phyloP scores from a whole-genome alignment of 2,113 vertebrate genomes.

The Dromiciops gliroides region DNA sequence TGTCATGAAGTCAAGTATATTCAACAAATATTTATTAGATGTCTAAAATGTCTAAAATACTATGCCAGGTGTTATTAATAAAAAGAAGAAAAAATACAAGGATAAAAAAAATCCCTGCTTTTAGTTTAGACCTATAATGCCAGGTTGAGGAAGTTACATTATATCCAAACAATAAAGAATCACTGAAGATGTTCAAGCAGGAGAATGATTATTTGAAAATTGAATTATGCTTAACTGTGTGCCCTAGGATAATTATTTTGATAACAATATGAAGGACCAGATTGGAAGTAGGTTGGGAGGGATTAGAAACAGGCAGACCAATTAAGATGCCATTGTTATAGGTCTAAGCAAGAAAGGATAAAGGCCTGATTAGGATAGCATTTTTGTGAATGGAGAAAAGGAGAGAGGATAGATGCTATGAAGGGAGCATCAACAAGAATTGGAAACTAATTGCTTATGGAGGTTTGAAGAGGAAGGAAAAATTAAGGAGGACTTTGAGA shows the following conservation, averaged over 20 bases:
- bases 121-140: neutral
- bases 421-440: neutral
- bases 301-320: neutral
- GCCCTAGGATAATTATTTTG: neutral
- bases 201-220: too few species aligned
- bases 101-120: neutral
- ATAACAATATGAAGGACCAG: neutral
- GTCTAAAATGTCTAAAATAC: neutral
- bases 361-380: neutral
- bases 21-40: neutral
- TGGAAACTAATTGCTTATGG: neutral
- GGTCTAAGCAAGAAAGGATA: neutral
- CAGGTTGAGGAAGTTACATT: neutral
- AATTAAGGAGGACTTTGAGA: neutral
- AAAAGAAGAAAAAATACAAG: neutral
- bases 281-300: neutral
- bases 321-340: neutral
- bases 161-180: neutral
- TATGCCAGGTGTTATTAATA: neutral
- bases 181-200: neutral
- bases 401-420: neutral
- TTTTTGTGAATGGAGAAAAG: constrained; percentile 1
- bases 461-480: neutral
- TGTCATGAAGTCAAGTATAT: neutral
- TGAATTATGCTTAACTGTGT: neutral